Evolutionary conservation across 2,113 vertebrate genomes (phyloP), one percentile per base, ranked within the genome.

Genomic region (Eulemur macaco): DNA sequence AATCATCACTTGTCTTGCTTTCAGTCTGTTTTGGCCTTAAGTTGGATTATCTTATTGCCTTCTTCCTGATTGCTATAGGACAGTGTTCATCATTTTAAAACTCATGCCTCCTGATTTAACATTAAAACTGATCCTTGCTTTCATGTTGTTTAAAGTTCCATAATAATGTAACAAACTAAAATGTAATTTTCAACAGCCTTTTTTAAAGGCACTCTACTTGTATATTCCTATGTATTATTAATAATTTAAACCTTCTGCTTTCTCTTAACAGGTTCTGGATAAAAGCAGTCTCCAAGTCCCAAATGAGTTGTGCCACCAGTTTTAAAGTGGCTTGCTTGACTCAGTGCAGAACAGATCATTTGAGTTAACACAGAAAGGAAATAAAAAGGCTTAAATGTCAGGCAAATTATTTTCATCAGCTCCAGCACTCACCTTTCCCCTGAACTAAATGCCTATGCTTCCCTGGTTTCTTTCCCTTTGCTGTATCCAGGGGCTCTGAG

Each of bases 211-310:
- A 81, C 0, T 2, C 14, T 23, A 74, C 20, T 60, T 76, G 4
- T 39, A 1, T 83, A 8, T 69, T 83, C 66, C n/a, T 90, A 42
- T 60, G 64, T 69, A 66, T 95, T 93, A 63, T 63, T 29, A 63
- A 63, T 63, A 87, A 94, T 6, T 42, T 80, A 50, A 54, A 78
- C 13, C 60, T 21, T 89, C 45, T 96, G 77, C 45, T 88, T 34
- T 81, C n/a, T 71, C 69, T 89, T 42, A 89, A n/a, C 76, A 94
- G 54, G 60, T 89, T 97, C 85, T 92, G 74, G 73, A 84, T 94
- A 92, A 92, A 89, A 80, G 73, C 66, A 82, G 54, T 80, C 69
- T 95, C 83, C 83, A 92, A 73, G 54, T 86, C 45, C 81, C 87
- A 94, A 68, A 73, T 71, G 76, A 84, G 27, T 64, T 84, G 42